phyloP scores from a whole-genome alignment of 2,797 vertebrate species.

The Setipinna tenuifilis region DNA sequence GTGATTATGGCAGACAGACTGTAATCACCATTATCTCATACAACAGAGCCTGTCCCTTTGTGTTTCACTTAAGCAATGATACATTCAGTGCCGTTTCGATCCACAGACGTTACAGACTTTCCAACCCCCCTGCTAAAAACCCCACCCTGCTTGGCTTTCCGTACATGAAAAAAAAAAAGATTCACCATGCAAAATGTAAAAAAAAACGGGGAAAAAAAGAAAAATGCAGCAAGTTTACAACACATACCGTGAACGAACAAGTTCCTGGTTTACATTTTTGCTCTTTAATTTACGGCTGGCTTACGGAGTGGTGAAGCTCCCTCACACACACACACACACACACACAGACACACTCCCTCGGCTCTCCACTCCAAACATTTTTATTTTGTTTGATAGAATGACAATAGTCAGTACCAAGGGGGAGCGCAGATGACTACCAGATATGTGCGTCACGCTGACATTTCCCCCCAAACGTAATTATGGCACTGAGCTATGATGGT shows the following conservation, averaged over 20 bases:
- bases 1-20: constrained; percentile 70
- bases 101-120: constrained; percentile 12
- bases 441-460: constrained; percentile 73
- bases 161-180: constrained; percentile 50
- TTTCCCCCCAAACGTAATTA: constrained; percentile 76
- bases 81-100: constrained; percentile 45
- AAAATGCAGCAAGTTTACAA: constrained; percentile 71
- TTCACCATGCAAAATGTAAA: constrained; percentile 57
- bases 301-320: constrained; percentile 60
- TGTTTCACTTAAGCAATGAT: constrained; percentile 63
- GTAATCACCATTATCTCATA: constrained; percentile 68
- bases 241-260: constrained; percentile 60
- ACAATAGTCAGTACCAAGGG: constrained; percentile 71
- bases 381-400: constrained; percentile 77
- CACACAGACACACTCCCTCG: constrained; percentile 57
- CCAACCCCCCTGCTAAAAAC: constrained; percentile 50
- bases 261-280: constrained; percentile 66
- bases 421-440: constrained; percentile 70
- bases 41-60: constrained; percentile 57
- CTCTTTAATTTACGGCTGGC: constrained; percentile 68
- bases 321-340: too few relatives aligned
- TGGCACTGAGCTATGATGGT: constrained; percentile 69
- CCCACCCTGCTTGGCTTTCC: constrained; percentile 44
- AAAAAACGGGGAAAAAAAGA: constrained; percentile 20
- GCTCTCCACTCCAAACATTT: constrained; percentile 72